Conservation (phyloP, 2,797 vertebrate species). For the Acipenser ruthenus region DNA sequence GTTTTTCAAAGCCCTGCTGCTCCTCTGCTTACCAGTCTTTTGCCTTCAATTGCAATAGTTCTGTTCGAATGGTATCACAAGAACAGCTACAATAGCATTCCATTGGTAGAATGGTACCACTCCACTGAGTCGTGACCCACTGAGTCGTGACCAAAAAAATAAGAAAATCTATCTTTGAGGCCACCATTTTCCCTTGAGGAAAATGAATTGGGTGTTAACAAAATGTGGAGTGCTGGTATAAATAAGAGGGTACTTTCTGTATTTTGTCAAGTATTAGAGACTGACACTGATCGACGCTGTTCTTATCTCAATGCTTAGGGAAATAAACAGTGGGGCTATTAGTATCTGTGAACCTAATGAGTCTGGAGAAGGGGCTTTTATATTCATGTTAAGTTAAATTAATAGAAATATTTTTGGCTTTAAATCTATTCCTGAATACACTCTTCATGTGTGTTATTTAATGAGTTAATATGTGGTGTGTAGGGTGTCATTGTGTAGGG, state of each 20-base stretch:
- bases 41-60: no score
- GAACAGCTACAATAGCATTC: no score
- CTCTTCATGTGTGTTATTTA: conserved; percentile 17
- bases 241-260: neutral
- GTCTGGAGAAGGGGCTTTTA: conserved; percentile 33
- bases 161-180: no score
- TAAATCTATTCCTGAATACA: conserved; percentile 7
- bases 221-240: neutral
- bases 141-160: neutral
- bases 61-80: no score
- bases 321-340: conserved; percentile 30
- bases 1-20: no score
- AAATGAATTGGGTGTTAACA: neutral
- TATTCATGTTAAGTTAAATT: conserved; percentile 17
- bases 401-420: no score
- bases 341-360: conserved; percentile 22
- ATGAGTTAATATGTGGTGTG: neutral
- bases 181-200: no score
- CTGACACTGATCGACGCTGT: conserved; percentile 15
- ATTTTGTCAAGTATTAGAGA: conserved; percentile 3
- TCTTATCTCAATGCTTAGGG: conserved; percentile 25
- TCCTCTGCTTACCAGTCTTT: no score
- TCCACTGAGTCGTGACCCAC: no score
- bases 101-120: no score
- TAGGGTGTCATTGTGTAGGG: no score